Evolutionary conservation across 1,140 invertebrate species (phyloP).

Genomic region (Pseudomyrmex flavicornis): DNA sequence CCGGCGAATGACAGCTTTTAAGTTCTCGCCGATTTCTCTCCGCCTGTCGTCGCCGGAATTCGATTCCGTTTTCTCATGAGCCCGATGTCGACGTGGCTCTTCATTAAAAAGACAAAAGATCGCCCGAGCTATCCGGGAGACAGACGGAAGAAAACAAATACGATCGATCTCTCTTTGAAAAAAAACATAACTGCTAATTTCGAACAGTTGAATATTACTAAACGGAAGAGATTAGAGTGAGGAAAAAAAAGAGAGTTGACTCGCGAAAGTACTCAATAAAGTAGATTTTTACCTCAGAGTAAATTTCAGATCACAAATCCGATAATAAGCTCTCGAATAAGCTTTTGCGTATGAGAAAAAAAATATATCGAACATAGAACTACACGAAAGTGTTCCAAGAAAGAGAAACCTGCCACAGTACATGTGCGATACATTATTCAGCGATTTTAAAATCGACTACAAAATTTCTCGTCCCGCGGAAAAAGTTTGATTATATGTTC

Average conservation of each 20-base stretch:
- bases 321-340: neutral
- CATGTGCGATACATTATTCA: neutral
- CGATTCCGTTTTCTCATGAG: conserved; percentile 40
- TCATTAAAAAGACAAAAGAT: conserved; percentile 55
- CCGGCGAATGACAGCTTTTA: conserved; percentile 57
- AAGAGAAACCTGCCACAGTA: neutral
- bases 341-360: neutral
- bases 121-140: neutral
- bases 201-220: neutral
- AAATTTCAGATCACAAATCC: neutral
- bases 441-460: neutral
- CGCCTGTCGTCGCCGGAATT: conserved; percentile 50
- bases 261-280: neutral
- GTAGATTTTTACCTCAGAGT: neutral
- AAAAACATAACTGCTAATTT: conserved; percentile 1
- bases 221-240: neutral
- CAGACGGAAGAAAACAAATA: neutral
- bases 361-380: neutral
- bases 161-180: neutral
- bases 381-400: neutral
- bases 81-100: conserved; percentile 32
- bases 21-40: conserved; percentile 49
- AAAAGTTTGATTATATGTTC: neutral
- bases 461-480: neutral
- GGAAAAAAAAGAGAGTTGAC: neutral